These are phyloP conservation scores for Melipona quadrifasciata DNA, from an alignment of 1,140 invertebrate species.

Conservation along the genomic window DNA sequence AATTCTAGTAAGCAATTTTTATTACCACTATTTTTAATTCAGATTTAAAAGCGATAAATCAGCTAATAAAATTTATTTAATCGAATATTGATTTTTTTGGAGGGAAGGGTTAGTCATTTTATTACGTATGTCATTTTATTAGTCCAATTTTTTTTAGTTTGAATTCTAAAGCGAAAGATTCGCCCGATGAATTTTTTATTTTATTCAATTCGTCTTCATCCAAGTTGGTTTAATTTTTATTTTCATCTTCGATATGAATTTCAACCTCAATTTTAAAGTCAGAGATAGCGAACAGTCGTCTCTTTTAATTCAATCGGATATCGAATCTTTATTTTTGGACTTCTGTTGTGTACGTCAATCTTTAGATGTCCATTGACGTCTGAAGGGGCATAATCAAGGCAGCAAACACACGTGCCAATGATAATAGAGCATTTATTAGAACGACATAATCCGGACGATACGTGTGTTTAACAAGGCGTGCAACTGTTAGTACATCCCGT, in stretches of 20 bases:
- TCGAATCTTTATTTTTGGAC: neutral
- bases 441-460: conserved; percentile 46
- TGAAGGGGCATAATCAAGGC: neutral
- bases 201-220: neutral
- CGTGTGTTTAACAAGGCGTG: conserved; percentile 31
- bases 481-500: conserved; percentile 46
- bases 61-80: neutral
- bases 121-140: no score
- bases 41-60: neutral
- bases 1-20: neutral
- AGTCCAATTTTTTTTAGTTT: no score
- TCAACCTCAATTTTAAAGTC: no score
- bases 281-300: no score
- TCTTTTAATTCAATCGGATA: neutral
- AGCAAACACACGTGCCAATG: conserved; percentile 29
- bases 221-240: no score
- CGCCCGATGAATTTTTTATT: no score
- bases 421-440: conserved; percentile 57
- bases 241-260: no score
- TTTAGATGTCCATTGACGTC: neutral
- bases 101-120: no score
- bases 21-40: no score
- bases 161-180: no score
- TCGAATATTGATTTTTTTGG: no score
- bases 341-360: neutral